Evolutionary conservation across 2,797 vertebrate species (phyloP), one percentile per base, ranked within the genome.

Genomic region (Remorina albescens): DNA sequence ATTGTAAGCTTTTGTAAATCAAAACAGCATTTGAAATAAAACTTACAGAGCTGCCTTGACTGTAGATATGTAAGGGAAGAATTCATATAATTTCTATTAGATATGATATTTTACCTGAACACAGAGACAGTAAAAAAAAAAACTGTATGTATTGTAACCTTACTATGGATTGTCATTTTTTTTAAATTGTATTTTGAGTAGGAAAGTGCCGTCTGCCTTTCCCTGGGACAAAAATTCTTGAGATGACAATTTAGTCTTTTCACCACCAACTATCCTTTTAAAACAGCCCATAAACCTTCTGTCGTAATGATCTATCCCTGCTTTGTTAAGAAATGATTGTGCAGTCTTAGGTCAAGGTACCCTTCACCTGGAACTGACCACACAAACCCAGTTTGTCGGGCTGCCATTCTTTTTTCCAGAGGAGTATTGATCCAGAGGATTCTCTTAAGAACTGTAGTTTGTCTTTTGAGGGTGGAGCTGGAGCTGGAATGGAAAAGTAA

Each of bases 391-490:
- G 80, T 84, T 79, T 84, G 85, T 75, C 13, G 25, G 77, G 46
- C 80, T 88, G 84, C 78, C 84, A 87, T 88, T 92, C 89, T 84
- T 80, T 72, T 28, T 28, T 73, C 84, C 66, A 93, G 87, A 89
- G 89, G 73, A 57, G 83, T 94, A 95, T 95, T 94, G 94, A 95
- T 94, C 91, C 61, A 8, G 85, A 76, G 86, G 90, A 89, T 92
- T 88, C 86, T 90, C 81, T 85, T 80, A 86, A 91, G 82, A 73
- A 81, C 73, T 81, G 77, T 73, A 91, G 90, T 92, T 93, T 94
- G 92, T 93, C 91, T 91, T 94, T 79, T 86, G 89, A 93, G 90
- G 84, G 88, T 82, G 89, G 89, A 92, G 92, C 92, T 92, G 90
- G 88, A 81, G 85, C 78, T 67, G 89, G 85, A 91, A 91, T 89